A percentile compares a stretch with the other conserved stretches of the same genome.
Conservation (phyloP, 1,140 invertebrate genomes). For the Phymorhynchus buccinoides region DNA sequence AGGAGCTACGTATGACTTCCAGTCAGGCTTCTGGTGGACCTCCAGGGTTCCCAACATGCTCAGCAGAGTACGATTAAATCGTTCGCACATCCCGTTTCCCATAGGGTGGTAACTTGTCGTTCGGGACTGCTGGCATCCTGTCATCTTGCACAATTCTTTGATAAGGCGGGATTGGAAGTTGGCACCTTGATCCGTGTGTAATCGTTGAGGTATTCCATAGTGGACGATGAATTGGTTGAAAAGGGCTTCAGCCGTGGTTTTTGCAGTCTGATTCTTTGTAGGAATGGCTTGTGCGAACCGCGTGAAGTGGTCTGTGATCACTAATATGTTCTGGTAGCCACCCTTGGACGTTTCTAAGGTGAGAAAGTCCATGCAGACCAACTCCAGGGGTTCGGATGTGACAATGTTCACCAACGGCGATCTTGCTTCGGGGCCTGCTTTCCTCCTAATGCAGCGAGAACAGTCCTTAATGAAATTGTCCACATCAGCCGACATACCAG, state of each 20-base stretch:
- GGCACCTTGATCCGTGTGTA: constrained; percentile 44
- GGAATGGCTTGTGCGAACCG: constrained; percentile 36
- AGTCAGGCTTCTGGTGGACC: constrained; percentile 36
- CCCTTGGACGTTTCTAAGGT: constrained; percentile 42
- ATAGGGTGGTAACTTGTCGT: constrained; percentile 50
- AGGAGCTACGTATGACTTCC: constrained; percentile 44
- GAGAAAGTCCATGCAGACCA: constrained; percentile 43
- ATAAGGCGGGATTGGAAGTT: constrained; percentile 42
- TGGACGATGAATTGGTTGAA: constrained; percentile 46
- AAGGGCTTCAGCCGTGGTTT: constrained; percentile 44
- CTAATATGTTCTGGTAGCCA: constrained; percentile 34
- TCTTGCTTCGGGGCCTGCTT: background rate
- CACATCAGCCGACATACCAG: constrained; percentile 36
- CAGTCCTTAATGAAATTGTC: constrained; percentile 6
- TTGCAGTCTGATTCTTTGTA: constrained; percentile 38
- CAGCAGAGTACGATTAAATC: constrained; percentile 46
- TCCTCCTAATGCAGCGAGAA: constrained; percentile 20
- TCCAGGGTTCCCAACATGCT: constrained; percentile 43
- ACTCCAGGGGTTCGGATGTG: constrained; percentile 24
- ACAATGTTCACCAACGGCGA: constrained; percentile 1
- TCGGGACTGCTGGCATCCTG: constrained; percentile 39
- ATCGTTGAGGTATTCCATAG: constrained; percentile 39
- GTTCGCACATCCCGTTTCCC: no score
- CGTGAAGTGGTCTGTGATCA: constrained; percentile 47
- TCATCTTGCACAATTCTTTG: constrained; percentile 29